Evolutionary conservation across 2,113 vertebrate genomes (phyloP).

Genomic region (Oplegnathus fasciatus): DNA sequence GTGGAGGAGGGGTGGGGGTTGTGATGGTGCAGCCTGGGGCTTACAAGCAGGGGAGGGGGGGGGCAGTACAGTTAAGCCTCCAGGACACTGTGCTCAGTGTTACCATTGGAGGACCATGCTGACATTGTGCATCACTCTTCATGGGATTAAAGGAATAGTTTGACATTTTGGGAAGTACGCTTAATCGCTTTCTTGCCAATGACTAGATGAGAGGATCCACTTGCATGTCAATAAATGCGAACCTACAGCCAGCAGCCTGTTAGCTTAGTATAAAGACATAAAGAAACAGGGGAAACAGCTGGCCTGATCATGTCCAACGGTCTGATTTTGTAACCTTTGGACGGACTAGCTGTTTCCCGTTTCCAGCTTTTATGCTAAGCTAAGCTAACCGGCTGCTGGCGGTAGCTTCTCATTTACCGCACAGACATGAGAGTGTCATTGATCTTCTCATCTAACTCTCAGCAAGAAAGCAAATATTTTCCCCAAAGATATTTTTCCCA

Average conservation of each 20-base stretch:
- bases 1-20: background rate
- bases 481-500: background rate
- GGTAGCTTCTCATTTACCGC: background rate
- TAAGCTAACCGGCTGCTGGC: background rate
- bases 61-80: constrained; percentile 22
- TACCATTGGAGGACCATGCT: background rate
- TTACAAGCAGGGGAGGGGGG: constrained; percentile 23
- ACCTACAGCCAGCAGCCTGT: background rate
- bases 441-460: constrained; percentile 9
- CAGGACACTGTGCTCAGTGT: constrained; percentile 6
- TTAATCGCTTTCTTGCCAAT: no score
- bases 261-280: background rate
- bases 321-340: background rate
- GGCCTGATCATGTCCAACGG: background rate
- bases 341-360: background rate
- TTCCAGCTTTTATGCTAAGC: background rate
- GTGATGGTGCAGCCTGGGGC: constrained; percentile 25
- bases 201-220: background rate
- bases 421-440: background rate
- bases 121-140: constrained; percentile 19
- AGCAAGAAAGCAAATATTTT: background rate
- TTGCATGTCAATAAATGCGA: background rate
- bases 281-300: background rate
- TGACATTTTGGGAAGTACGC: no score
- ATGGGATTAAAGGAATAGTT: constrained; percentile 1